A percentile compares a stretch with the other conserved stretches of the same genome.
Evolutionary conservation across 2,113 vertebrate species (phyloP).

Genomic region (Herpetotheres cachinnans): DNA sequence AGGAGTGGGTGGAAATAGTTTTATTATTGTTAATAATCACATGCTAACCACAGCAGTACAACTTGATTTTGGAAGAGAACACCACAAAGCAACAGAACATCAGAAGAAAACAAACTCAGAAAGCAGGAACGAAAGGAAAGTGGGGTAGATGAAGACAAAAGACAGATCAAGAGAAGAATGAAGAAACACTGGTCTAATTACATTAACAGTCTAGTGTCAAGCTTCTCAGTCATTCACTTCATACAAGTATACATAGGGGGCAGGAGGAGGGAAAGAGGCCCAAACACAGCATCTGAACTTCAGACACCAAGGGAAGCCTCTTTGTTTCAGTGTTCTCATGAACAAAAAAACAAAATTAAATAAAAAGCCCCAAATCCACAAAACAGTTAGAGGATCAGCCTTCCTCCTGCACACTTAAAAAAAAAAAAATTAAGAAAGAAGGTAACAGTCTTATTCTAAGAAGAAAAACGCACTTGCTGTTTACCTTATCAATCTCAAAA

Average conservation of each 20-base stretch:
- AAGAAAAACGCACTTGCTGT: not conserved
- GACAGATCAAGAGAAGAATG: not conserved
- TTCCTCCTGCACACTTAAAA: not conserved
- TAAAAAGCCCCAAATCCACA: not conserved
- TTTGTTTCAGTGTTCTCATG: not conserved
- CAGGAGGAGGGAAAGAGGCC: not conserved
- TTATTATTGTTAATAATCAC: not conserved
- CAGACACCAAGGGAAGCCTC: not conserved
- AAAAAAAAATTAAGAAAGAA: not conserved
- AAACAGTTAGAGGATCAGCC: not conserved
- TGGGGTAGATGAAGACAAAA: not conserved
- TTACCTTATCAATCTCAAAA: not conserved
- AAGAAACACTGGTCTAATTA: not conserved
- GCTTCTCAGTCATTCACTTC: not conserved
- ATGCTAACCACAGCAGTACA: not conserved
- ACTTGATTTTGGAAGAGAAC: not conserved
- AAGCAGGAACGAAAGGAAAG: not conserved
- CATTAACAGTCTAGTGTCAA: not conserved
- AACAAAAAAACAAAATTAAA: not conserved
- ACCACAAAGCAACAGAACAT: not conserved
- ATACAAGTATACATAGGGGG: not conserved
- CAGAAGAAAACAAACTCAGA: not conserved
- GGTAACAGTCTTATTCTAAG: not conserved
- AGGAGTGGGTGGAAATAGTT: not conserved
- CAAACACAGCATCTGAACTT: not conserved